Conservation (phyloP, 2,797 vertebrate genomes). For the Chiloscyllium punctatum region DNA sequence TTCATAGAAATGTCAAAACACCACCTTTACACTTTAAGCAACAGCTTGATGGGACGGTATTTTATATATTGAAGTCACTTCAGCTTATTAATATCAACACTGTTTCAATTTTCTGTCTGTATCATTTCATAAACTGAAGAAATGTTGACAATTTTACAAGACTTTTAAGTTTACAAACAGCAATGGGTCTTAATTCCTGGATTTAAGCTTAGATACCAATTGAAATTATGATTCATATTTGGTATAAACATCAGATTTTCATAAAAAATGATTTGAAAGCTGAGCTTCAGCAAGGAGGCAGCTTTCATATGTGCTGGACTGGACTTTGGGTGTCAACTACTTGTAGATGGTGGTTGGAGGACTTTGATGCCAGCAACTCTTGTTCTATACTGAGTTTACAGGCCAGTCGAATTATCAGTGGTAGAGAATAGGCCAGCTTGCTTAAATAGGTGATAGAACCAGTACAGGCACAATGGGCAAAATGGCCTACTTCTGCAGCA, state of each 20-base stretch:
- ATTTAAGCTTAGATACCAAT: background rate
- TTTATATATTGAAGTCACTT: background rate
- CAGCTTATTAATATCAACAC: background rate
- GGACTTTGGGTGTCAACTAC: too few relatives aligned
- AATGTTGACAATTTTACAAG: background rate
- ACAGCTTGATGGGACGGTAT: background rate
- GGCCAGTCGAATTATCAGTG: too few relatives aligned
- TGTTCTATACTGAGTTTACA: too few relatives aligned
- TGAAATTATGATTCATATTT: background rate
- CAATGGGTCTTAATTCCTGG: background rate
- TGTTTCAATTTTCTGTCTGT: background rate
- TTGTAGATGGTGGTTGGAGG: too few relatives aligned
- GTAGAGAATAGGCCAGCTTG: too few relatives aligned
- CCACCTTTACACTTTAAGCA: background rate
- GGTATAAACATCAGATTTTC: background rate
- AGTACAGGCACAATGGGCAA: too few relatives aligned
- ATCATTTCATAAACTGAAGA: background rate
- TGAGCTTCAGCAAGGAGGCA: background rate
- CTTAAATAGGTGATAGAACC: too few relatives aligned
- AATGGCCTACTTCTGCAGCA: too few relatives aligned
- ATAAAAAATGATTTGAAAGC: constrained; percentile 11
- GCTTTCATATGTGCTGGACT: too few relatives aligned
- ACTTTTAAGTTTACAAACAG: background rate
- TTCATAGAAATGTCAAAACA: background rate
- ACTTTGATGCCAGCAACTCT: too few relatives aligned